Base-by-base conservation (phyloP, 2,797 vertebrate species). In the Takifugu ocellatus region DNA sequence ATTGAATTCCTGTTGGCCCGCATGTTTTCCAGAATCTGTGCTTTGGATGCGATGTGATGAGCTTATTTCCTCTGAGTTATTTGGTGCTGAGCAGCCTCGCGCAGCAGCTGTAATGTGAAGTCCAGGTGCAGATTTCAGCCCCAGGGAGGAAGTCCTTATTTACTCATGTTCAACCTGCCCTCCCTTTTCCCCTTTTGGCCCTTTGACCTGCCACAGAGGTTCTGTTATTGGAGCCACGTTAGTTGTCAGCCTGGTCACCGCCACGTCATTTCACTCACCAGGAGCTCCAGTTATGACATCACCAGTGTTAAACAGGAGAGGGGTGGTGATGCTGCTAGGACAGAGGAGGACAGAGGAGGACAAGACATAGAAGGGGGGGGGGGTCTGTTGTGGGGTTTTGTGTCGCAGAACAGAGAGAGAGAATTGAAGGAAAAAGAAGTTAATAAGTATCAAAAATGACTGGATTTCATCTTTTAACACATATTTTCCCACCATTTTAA, bases 41-140 rank as follows among this genome's bases (percentile, higher is more conserved):
- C 64, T 66, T 68, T 53, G 57, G 74, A 6, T 70, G 66, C 75
- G 33, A 21, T 29, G 64, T 71, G 77, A 33, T 82, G 78, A 84
- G 80, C 78, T 64, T 75, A 84, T 87, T 81, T 87, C 88, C 78
- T 83, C 70, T 83, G 77, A 56, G 77, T 72, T 75, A 71, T 49
- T 63, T 57, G 64, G 70, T 78, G 78, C 80, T 65, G 70, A 64
- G 69, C 60, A 54, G 56, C 29, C 69, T 74, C 69, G 1, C 47
- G 75, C 66, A 61, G 1, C 33, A 59, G 62, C 72, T 52, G 60
- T 86, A 82, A 91, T 82, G 88, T 82, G 78, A 88, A 85, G 78
- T 79, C 90, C 90, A 90, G 84, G 86, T 91, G 89, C 86, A 78
- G 74, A 61, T 68, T 72, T 63, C 47, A 70, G 77, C 83, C 86